Evolutionary conservation across 2,113 vertebrate species (phyloP), one percentile per base, ranked within the genome.

Genomic region (Neodontobutis hainanensis): DNA sequence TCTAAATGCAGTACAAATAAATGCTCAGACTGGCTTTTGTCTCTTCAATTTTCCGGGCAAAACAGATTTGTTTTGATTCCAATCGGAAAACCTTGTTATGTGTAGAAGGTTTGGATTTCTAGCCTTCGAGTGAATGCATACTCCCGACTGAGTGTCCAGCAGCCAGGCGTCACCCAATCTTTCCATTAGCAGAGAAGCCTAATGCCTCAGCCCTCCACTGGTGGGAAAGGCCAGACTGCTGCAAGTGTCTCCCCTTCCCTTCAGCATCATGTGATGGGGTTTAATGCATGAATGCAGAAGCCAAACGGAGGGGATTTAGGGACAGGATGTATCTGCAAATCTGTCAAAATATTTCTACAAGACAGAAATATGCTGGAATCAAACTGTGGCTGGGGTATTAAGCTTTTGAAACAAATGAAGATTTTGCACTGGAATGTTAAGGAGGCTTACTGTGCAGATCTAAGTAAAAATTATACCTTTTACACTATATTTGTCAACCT

Each of bases 271-370:
- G 86, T 87, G 87, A 89, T 87, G 84, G 84, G 87, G 82, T 88
- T 88, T 88, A 87, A 89, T 82, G 86, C 86, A 84, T 64, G 66
- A 76, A 80, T 85, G 78, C 87, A 67, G 70, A 83, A 89, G 82
- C 78, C 90, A 89, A 87, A 80, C 73, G 81, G 83, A 77, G 72
- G 83, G 90, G 87, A 87, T 90, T 91, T 90, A 70, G 80, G 77
- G 80, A 83, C n/a, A 63, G 82, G 81, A 83, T 84, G 70, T 85
- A 88, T 90, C 79, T 90, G 86, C 82, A 89, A 87, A 90, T 90
- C 89, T 91, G 89, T 91, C 90, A 85, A 88, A 90, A 90, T 90
- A 90, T 87, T 90, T 90, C 83, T 83, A 89, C 86, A 77, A 85
- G 84, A 85, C 76, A 85, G 80, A 89, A 88, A 85, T 85, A 85